Conservation (phyloP, 2,113 vertebrate genomes). For the Triplophysa rosa region DNA sequence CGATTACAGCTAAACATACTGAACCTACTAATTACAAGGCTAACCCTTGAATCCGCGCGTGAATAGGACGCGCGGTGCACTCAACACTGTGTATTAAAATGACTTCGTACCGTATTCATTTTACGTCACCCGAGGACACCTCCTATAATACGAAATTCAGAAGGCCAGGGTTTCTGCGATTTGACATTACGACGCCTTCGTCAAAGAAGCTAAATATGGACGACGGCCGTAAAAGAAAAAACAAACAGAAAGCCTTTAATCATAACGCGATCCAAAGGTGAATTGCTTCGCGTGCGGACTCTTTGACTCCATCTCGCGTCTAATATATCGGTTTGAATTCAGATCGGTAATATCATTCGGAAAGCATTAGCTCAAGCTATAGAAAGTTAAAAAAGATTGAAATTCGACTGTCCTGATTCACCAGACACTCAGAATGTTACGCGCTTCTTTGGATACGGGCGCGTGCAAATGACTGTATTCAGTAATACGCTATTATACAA, state of each 20-base stretch:
- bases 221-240: background rate
- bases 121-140: background rate
- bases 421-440: background rate
- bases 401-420: background rate
- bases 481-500: background rate
- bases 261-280: background rate
- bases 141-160: background rate
- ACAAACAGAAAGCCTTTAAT: constrained; percentile 11
- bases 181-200: background rate
- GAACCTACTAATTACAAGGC: constrained; percentile 29
- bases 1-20: constrained; percentile 11
- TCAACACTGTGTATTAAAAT: background rate
- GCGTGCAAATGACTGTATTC: background rate
- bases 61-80: background rate
- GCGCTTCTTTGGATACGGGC: background rate
- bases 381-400: background rate
- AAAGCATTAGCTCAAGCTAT: background rate
- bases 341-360: constrained; percentile 11
- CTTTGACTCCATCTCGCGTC: background rate
- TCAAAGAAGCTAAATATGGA: background rate
- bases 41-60: constrained; percentile 4
- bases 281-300: background rate
- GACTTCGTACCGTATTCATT: background rate
- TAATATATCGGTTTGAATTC: background rate
- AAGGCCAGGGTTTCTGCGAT: background rate